Conservation (phyloP, 2,113 vertebrate genomes). For the Eulemur rufifrons region DNA sequence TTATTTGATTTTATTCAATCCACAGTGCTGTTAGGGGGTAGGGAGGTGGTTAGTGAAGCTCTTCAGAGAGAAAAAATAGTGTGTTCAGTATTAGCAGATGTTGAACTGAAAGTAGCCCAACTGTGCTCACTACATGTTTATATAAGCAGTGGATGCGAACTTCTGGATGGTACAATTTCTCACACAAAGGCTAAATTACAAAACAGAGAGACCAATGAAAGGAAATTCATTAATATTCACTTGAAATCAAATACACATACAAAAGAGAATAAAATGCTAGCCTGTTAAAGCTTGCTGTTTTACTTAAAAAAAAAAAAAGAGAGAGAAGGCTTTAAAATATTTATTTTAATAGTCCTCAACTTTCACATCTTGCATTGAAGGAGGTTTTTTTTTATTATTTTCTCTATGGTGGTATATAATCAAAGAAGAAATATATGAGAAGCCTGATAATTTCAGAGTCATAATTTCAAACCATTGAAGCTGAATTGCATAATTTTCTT, state of each 20-base stretch:
- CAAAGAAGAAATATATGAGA: slow-evolving; percentile 78
- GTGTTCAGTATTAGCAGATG: neutral
- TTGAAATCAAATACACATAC: slow-evolving; percentile 3
- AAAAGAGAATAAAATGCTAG: slow-evolving; percentile 41
- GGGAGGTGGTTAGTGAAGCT: neutral
- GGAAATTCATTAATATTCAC: slow-evolving; percentile 50
- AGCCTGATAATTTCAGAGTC: slow-evolving; percentile 82
- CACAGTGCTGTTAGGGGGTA: neutral
- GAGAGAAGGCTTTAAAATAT: slow-evolving; percentile 50
- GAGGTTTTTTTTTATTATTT: slow-evolving; percentile 59
- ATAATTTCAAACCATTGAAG: slow-evolving; percentile 87
- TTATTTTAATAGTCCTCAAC: slow-evolving; percentile 55
- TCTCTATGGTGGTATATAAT: slow-evolving; percentile 76
- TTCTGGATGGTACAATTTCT: neutral
- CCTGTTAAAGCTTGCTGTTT: slow-evolving; percentile 55
- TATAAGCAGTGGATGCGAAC: neutral
- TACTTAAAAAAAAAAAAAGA: slow-evolving; percentile 22
- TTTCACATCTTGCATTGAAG: slow-evolving; percentile 53
- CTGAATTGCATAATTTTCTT: slow-evolving; percentile 85
- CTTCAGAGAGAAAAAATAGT: neutral
- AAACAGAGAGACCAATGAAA: slow-evolving; percentile 51
- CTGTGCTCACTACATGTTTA: neutral
- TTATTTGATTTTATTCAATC: neutral
- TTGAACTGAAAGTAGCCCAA: neutral
- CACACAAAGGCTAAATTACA: slow-evolving; percentile 33